These are phyloP conservation scores for Augochlorella aurata DNA, from an alignment of 2,888 invertebrate species.

Conservation along the genomic window DNA sequence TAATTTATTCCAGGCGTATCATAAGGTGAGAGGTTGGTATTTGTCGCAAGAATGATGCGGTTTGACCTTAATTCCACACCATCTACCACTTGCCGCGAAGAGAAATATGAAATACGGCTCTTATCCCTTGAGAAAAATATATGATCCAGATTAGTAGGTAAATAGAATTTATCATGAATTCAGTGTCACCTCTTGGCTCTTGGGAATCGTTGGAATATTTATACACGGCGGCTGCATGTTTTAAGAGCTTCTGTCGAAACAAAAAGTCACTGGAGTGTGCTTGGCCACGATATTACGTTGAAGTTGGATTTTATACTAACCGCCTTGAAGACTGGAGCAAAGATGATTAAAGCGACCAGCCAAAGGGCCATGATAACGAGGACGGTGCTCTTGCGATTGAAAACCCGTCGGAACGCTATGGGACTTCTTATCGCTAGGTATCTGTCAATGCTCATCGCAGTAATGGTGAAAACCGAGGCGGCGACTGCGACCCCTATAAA, in stretches of 20 bases:
- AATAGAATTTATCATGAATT: not conserved
- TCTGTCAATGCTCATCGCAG: constrained; percentile 90
- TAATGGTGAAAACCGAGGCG: constrained; percentile 90
- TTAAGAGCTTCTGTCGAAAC: not conserved
- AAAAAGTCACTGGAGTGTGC: not conserved
- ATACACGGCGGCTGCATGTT: not conserved
- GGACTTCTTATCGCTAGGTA: constrained; percentile 90
- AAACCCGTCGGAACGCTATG: constrained; percentile 87
- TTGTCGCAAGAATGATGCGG: not conserved
- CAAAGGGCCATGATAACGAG: constrained; percentile 86
- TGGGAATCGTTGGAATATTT: constrained; percentile 1
- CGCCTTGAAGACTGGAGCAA: constrained; percentile 86
- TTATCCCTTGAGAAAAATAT: not conserved
- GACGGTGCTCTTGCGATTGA: constrained; percentile 86
- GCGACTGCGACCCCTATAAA: constrained; percentile 89
- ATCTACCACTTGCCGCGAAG: not conserved
- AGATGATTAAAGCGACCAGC: constrained; percentile 86
- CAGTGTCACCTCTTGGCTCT: not conserved
- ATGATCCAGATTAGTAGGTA: not conserved
- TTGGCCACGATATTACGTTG: not conserved
- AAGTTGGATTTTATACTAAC: constrained; percentile 63
- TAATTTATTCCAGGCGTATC: not conserved
- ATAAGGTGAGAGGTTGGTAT: not conserved
- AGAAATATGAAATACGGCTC: not conserved
- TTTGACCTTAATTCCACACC: constrained; percentile 1